Evolutionary conservation across 2,113 vertebrate species (phyloP).

Genomic region (Sapayoa aenigma): DNA sequence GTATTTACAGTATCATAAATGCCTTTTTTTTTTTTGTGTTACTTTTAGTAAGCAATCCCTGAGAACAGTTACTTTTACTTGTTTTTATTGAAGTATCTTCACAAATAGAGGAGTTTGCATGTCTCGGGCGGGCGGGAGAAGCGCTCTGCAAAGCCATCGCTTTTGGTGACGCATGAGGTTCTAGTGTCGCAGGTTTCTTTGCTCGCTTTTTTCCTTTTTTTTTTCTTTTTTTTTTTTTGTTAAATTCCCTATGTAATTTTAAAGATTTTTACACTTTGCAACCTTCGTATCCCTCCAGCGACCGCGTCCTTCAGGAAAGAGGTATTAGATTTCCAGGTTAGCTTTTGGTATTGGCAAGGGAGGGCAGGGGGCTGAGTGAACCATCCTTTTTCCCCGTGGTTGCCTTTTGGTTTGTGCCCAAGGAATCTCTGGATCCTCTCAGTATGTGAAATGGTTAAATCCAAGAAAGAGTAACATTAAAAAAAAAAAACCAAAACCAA

Average conservation of each 20-base stretch:
- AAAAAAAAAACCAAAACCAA: background rate
- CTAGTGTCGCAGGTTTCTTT: constrained; percentile 69
- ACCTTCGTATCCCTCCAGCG: constrained; percentile 42
- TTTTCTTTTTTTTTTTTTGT: background rate
- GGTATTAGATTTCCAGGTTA: constrained; percentile 71
- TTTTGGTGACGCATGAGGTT: constrained; percentile 72
- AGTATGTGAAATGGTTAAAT: constrained; percentile 58
- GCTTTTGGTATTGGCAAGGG: constrained; percentile 71
- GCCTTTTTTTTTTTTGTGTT: constrained; percentile 86
- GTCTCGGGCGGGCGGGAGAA: constrained; percentile 57
- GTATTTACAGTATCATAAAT: constrained; percentile 99
- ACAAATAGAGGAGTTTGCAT: constrained; percentile 64
- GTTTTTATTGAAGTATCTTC: constrained; percentile 76
- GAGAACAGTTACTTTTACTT: constrained; percentile 87
- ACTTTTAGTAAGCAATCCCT: constrained; percentile 98
- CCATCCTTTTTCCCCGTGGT: constrained; percentile 63
- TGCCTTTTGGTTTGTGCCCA: constrained; percentile 72
- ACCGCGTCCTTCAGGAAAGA: constrained; percentile 62
- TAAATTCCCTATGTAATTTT: background rate
- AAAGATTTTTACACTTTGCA: constrained; percentile 29
- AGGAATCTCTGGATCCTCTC: constrained; percentile 71
- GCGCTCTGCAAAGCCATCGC: constrained; percentile 68
- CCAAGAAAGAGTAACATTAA: constrained; percentile 9
- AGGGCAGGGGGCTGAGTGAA: constrained; percentile 59
- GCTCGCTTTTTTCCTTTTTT: background rate